phyloP scores from a whole-genome alignment of 1,140 invertebrate species.

The Diploscapter pachys region DNA sequence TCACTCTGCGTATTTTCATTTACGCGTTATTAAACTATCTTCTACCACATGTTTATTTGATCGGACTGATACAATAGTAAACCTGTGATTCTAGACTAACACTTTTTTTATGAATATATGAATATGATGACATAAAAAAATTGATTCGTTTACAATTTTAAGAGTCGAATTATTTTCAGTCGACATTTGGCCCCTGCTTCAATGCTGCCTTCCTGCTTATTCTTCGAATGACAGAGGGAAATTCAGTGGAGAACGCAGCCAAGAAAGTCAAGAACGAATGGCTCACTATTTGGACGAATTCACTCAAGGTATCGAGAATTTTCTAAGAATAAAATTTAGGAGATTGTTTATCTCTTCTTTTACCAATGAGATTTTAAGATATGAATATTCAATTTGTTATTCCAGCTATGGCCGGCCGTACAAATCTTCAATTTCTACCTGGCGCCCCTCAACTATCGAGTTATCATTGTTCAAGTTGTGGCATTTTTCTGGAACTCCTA shows the following conservation, averaged over 20 bases:
- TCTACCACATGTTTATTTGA: not conserved
- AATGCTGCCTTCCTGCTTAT: conserved; percentile 32
- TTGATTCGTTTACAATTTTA: not conserved
- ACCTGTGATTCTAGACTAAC: not conserved
- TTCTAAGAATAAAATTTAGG: too few relatives aligned
- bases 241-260: conserved; percentile 9
- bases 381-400: conserved; percentile 1
- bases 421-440: conserved; percentile 42
- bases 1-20: too few relatives aligned
- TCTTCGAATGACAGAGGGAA: conserved; percentile 36
- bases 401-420: conserved; percentile 39
- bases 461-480: conserved; percentile 36
- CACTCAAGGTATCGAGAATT: not conserved
- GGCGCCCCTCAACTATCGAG: conserved; percentile 35
- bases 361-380: not conserved
- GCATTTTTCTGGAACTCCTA: conserved; percentile 42
- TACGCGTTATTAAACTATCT: not conserved
- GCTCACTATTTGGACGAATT: conserved; percentile 17
- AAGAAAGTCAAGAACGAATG: conserved; percentile 30
- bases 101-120: not conserved
- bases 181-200: conserved; percentile 27
- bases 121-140: not conserved
- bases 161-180: not conserved
- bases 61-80: not conserved
- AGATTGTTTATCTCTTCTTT: too few relatives aligned